Percentiles rank a stretch among this genome's conserved stretches.
Conservation (phyloP, 2,113 vertebrate species). For the Egretta garzetta region DNA sequence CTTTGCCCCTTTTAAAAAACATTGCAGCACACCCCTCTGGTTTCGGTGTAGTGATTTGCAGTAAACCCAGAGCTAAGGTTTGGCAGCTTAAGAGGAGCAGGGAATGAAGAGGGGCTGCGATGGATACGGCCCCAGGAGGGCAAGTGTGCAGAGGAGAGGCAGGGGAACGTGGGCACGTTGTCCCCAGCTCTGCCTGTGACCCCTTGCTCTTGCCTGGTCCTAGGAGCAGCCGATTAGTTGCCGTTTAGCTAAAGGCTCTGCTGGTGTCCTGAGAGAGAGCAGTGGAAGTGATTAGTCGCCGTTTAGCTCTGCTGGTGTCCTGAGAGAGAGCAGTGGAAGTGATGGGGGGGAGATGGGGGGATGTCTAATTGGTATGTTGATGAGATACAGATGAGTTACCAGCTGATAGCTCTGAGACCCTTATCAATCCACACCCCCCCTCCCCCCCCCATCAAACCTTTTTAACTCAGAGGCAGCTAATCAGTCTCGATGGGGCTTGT, state of each 20-base stretch:
- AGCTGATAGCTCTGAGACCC: background rate
- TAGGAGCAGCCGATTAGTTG: accelerated
- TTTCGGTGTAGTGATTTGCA: background rate
- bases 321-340: background rate
- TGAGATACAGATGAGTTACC: conserved; percentile 15
- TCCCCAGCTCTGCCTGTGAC: background rate
- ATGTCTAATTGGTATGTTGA: background rate
- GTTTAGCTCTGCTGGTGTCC: background rate
- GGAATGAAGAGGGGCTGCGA: background rate
- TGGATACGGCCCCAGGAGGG: background rate
- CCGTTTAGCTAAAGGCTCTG: background rate
- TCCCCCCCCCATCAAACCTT: background rate
- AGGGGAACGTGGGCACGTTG: accelerated
- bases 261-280: background rate
- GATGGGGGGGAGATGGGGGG: background rate
- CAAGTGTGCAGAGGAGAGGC: background rate
- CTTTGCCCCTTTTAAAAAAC: background rate
- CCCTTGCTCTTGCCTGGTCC: background rate
- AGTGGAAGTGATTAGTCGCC: accelerated
- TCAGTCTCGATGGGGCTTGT: background rate
- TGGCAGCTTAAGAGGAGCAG: background rate
- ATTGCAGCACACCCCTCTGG: background rate
- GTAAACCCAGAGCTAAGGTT: background rate
- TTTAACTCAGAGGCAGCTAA: background rate
- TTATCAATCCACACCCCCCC: too few species aligned